Base-by-base conservation (phyloP, 2,113 vertebrate genomes). In the Cinclus cinclus region DNA sequence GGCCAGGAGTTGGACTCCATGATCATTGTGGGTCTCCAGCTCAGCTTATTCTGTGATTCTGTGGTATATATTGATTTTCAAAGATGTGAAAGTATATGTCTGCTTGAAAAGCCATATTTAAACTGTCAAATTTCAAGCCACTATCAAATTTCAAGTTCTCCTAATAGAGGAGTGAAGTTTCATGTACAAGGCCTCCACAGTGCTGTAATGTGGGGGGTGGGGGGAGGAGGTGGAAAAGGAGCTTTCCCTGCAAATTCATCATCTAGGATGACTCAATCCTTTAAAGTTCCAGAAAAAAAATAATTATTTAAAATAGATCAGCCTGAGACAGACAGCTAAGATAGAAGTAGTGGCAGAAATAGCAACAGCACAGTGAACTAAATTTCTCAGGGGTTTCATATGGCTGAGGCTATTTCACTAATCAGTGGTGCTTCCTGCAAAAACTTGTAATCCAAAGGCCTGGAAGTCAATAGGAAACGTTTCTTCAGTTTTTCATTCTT, bases 281-380 rank as follows among this genome's bases (percentile, higher is more conserved):
- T 96, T 93, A 95, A 91, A 80, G 19, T 94, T 92, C 20, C 69
- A 58, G 87, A 73, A 77, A 87, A 87, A 12, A 92, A 94, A 77
- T 39, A 93, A 81, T 77, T 74, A 90, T 80, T 87, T 85, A 20
- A 93, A 91, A 65, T 68, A 77, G 33, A 83, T 70, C 59, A 74
- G 19, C 59, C 30, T 74, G 47, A 94, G 68, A 91, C 24, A 85
- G 58, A 49, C 67, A 95, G 19, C 42, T 83, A 49, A 85, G 55
- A 64, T 37, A 64, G 52, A 89, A 93, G 80, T 46, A 44, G 59
- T 83, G 71, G 37, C 47, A 71, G 39, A 42, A 80, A 63, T 37
- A 80, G 24, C 27, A 77, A 55, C 20, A 70, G 37, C 19, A 64
- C n/a, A 78, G 12, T 44, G 52, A 90, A 75, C 35, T 70, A 33